phyloP scores from a whole-genome alignment of 2,113 vertebrate genomes.

The Ranitomeya imitator region DNA sequence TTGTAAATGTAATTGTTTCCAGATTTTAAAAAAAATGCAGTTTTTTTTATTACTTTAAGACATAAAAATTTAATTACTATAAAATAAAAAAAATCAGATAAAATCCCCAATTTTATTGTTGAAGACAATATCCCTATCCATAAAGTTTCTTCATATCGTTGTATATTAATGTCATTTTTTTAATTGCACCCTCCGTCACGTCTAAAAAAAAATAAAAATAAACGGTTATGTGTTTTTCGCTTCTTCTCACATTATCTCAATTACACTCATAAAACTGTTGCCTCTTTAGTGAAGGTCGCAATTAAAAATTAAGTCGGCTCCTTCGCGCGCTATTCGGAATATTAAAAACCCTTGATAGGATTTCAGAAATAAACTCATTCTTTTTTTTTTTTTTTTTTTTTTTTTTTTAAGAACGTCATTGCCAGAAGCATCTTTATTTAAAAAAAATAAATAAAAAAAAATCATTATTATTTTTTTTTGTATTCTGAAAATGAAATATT shows the following conservation, averaged over 20 bases:
- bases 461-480: constrained; percentile 41
- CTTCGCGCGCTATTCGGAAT: constrained; percentile 3
- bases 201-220: constrained; percentile 16
- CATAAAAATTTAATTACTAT: not conserved
- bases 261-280: constrained; percentile 63
- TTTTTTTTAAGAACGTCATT: constrained; percentile 64
- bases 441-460: too few relatives aligned
- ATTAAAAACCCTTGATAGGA: constrained; percentile 30
- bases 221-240: constrained; percentile 16
- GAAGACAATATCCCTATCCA: not conserved
- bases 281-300: constrained; percentile 63
- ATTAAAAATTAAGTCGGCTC: constrained; percentile 62
- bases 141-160: not conserved
- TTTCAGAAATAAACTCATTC: constrained; percentile 59
- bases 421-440: constrained; percentile 64
- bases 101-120: not conserved
- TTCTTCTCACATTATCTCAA: constrained; percentile 34
- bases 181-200: constrained; percentile 1
- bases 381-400: constrained; percentile 23
- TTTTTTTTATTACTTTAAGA: too few relatives aligned
- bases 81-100: not conserved
- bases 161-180: constrained; percentile 4
- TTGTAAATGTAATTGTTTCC: not conserved
- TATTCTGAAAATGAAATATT: constrained; percentile 71
- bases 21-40: too few relatives aligned